A percentile compares a stretch with the other conserved stretches of the same genome.
phyloP scores from a whole-genome alignment of 2,888 invertebrate species.

The Prosopocoilus inquinatus region DNA sequence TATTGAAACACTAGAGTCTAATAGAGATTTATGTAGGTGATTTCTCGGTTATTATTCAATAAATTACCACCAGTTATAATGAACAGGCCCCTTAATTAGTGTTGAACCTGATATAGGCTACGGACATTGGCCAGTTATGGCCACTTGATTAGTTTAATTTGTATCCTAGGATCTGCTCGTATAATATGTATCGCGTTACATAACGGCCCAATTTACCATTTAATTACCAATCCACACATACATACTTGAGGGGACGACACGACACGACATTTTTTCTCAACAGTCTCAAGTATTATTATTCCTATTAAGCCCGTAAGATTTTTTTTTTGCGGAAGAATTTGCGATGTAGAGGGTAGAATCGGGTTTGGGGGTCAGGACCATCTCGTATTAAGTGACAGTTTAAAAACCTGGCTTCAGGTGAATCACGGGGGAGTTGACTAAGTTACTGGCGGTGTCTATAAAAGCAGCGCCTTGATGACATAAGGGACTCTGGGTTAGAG shows the following conservation, averaged over 20 bases:
- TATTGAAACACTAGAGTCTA: conserved; percentile 45
- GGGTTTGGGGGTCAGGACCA: too few relatives aligned
- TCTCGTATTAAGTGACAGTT: background rate
- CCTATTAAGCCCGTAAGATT: too few relatives aligned
- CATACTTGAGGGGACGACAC: too few relatives aligned
- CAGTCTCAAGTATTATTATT: too few relatives aligned
- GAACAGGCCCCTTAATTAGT: conserved; percentile 48
- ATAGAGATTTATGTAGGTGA: conserved; percentile 51
- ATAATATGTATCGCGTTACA: background rate
- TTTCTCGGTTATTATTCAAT: conserved; percentile 51
- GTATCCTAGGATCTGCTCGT: conserved; percentile 37
- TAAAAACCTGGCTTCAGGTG: conserved; percentile 29
- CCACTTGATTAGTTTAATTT: conserved; percentile 50
- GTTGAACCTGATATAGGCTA: conserved; percentile 45
- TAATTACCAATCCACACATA: background rate
- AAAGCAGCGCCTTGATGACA: conserved; percentile 35
- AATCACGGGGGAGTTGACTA: conserved; percentile 21
- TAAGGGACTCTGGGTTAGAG: conserved; percentile 35
- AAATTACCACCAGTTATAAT: conserved; percentile 48
- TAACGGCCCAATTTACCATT: background rate
- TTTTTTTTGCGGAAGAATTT: too few relatives aligned
- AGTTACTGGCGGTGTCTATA: conserved; percentile 9
- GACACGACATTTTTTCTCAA: too few relatives aligned
- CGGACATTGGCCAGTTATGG: conserved; percentile 47
- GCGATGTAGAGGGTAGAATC: too few relatives aligned